These are phyloP conservation scores for Morpho helenor DNA, from an alignment of 2,888 invertebrate genomes.

Conservation along the genomic window DNA sequence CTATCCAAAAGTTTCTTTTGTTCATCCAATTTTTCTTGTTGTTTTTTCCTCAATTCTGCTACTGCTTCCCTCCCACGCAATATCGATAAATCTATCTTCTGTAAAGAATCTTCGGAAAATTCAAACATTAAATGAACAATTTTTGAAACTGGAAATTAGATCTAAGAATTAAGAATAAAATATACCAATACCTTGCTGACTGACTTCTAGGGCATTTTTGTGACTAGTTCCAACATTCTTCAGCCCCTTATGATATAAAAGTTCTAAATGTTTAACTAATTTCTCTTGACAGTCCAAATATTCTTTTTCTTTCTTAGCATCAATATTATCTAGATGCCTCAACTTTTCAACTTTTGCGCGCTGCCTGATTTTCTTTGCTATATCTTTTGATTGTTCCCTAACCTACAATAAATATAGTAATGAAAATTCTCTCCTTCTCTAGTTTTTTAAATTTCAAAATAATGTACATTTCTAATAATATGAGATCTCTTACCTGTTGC, in stretches of 20 bases:
- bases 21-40: conserved; percentile 60
- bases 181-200: conserved; percentile 39
- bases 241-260: conserved; percentile 52
- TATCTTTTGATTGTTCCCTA: conserved; percentile 74
- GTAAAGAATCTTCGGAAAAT: conserved; percentile 29
- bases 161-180: background rate
- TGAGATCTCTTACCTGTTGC: conserved; percentile 60
- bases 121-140: background rate
- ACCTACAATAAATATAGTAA: conserved; percentile 49
- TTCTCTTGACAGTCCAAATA: conserved; percentile 59
- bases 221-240: conserved; percentile 60
- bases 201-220: conserved; percentile 46
- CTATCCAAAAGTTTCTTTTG: conserved; percentile 61
- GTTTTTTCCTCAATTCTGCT: conserved; percentile 49
- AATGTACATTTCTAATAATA: conserved; percentile 21
- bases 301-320: conserved; percentile 54
- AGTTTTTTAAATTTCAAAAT: conserved; percentile 9
- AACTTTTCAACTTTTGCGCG: conserved; percentile 64
- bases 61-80: conserved; percentile 59
- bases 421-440: background rate
- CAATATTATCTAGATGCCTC: conserved; percentile 48
- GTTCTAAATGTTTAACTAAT: conserved; percentile 58
- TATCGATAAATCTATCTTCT: conserved; percentile 54
- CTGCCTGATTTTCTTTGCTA: conserved; percentile 68
- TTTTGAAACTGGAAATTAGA: background rate